Base-by-base conservation (phyloP, 2,113 vertebrate genomes). In the Hystrix brachyura region DNA sequence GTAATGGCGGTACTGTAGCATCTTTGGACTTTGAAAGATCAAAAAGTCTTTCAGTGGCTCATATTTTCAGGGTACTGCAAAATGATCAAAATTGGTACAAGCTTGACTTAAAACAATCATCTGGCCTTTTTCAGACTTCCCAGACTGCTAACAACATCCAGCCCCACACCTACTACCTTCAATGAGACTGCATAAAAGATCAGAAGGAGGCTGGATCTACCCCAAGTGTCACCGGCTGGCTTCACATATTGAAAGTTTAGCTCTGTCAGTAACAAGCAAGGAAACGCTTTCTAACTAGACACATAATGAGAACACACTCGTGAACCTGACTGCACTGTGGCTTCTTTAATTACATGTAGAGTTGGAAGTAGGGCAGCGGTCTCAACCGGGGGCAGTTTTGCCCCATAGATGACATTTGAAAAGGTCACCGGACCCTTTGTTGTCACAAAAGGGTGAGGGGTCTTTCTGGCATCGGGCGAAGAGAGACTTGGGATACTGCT, bases 21-120 rank as follows among this genome's bases (percentile, higher is more conserved):
- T 12, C 27, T 87, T 94, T 43, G 2, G n/a, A 79, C 32, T 57
- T 21, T 87, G 79, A 91, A 90, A 92, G 87, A 76, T 92, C 64
- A 90, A 64, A 93, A 83, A 62, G 15, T 62, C 86, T 90, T 93
- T 92, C 29, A 72, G 46, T 14, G 25, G 87, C 34, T 96, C 6
- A 4, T 27, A 65, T 62, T 94, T 97, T 94, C 32, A 92, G 51
- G 27, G 19, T 0, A 43, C 7, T 59, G 7, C 18, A 87, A 92
- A 96, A 87, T 84, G 51, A 82, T 94, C n/a, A 79, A 57, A 87
- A 82, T 25, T 38, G 71, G 55, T 65, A 51, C 0, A 48, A 83
- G 65, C 55, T 74, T 94, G 12, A 91, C 64, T 65, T 74, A 86
- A 91, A 95, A 87, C 51, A 78, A 83, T 51, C 59, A 67, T 6